Base-by-base conservation (phyloP, 2,797 vertebrate species). In the Sphenodon punctatus region DNA sequence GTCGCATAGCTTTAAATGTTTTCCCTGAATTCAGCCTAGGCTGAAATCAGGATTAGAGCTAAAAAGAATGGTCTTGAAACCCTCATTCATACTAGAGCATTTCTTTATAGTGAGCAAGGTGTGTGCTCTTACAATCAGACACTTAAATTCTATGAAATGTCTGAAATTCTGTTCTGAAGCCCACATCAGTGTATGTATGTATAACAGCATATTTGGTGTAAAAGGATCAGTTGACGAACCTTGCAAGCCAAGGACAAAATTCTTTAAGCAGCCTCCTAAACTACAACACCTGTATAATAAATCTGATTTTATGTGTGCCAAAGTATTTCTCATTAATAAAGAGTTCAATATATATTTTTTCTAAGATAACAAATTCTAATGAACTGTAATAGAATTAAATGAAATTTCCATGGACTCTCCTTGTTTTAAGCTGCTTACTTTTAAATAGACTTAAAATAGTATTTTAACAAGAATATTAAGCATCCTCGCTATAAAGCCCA, bases 191-290 rank as follows among this genome's bases (percentile, higher is more conserved):
- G 78, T 88, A 66, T 85, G 82, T 90, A 79, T 69, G 32, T 68
- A 78, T 82, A 84, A 48, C 59, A 41, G 87, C 90, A 75, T 84
- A 84, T 84, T 80, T 71, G 85, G 87, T 78, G 88, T n/a, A n/a
- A n/a, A n/a, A n/a, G n/a, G n/a, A n/a, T n/a, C n/a, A 71, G 74
- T 75, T 70, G 89, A 73, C 78, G 43, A 88, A 86, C 85, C 86
- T 88, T 81, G 55, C 65, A 75, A 86, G 75, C 71, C 49, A 83
- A 10, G 65, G 27, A 19, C 27, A 68, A 48, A 78, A 79, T 76
- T 85, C 93, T 89, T 84, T 81, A 83, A 90, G 86, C 82, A 80
- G 36, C 67, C 85, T 86, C 81, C 68, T 75, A 1, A 86, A 64
- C 13, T 60, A 59, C 30, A 78, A 78, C 75, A 49, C 84, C 56